Percentiles rank a stretch among this genome's conserved stretches.
phyloP scores from a whole-genome alignment of 2,113 vertebrate genomes.

The Sakesphorus luctuosus region DNA sequence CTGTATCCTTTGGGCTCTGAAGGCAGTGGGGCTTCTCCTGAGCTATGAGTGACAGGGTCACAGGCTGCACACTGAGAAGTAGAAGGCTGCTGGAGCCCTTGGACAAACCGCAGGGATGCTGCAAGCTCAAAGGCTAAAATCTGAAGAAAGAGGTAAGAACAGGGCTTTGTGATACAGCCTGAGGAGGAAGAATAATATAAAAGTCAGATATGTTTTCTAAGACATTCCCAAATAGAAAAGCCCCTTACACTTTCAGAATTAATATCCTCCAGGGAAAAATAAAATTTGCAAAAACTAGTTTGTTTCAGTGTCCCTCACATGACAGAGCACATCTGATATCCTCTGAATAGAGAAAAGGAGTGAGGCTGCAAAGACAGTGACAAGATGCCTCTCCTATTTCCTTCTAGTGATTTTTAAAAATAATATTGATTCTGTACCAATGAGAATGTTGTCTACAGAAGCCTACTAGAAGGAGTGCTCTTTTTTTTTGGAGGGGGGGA shows the following conservation, averaged over 20 bases:
- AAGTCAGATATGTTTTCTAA: neutral
- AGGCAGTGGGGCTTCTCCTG: neutral
- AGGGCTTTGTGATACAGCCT: neutral
- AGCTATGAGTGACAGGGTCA: neutral
- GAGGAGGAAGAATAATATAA: neutral
- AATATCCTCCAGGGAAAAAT: neutral
- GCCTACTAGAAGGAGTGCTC: neutral
- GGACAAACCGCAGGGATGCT: neutral
- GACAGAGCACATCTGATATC: neutral
- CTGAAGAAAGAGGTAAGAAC: neutral
- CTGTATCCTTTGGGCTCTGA: neutral
- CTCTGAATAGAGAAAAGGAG: neutral
- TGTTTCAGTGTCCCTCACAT: neutral
- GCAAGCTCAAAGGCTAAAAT: neutral
- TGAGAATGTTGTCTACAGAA: neutral
- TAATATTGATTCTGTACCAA: neutral
- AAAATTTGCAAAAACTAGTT: neutral
- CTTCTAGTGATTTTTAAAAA: neutral
- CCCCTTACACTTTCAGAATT: neutral
- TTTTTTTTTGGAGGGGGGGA: neutral
- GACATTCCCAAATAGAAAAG: neutral
- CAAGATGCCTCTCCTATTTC: neutral
- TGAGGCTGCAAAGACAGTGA: neutral
- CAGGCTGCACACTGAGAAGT: neutral
- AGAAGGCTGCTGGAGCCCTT: neutral